These are phyloP conservation scores for Porites australiensis DNA, from an alignment of 64 coral and sea anemone genomes.

Conservation along the genomic window DNA sequence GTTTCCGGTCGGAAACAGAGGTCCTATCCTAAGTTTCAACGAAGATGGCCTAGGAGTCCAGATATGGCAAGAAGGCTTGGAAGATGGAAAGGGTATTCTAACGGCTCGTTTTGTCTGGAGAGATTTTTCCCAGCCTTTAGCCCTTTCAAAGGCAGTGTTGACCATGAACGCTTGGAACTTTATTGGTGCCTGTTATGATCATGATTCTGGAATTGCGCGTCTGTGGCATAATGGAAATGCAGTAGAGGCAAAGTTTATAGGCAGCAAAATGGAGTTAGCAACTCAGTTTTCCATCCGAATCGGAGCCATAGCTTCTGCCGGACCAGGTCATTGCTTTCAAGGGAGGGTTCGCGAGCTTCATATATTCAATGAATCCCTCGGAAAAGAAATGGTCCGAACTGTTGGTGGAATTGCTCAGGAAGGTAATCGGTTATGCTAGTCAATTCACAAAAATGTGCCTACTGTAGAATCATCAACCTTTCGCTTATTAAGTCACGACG, in stretches of 20 bases:
- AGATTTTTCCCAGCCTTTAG: background rate
- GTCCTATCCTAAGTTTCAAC: slow-evolving; percentile 74
- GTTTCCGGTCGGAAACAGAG: slow-evolving; percentile 55
- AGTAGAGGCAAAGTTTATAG: slow-evolving; percentile 54
- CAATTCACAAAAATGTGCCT: background rate
- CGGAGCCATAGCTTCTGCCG: slow-evolving; percentile 20
- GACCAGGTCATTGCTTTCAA: slow-evolving; percentile 28
- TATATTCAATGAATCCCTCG: slow-evolving; percentile 51
- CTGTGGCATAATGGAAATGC: slow-evolving; percentile 84
- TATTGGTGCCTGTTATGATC: slow-evolving; percentile 76
- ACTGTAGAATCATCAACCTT: background rate
- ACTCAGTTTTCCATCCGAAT: slow-evolving; percentile 75
- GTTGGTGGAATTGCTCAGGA: slow-evolving; percentile 46
- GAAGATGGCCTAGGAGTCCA: slow-evolving; percentile 58
- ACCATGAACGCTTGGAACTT: slow-evolving; percentile 81
- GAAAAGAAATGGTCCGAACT: slow-evolving; percentile 6
- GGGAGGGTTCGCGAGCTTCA: slow-evolving; percentile 60
- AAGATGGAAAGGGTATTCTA: slow-evolving; percentile 58
- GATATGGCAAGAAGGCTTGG: slow-evolving; percentile 71
- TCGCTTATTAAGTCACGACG: background rate
- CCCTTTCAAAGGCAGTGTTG: slow-evolving; percentile 43
- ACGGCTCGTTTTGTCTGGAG: slow-evolving; percentile 33
- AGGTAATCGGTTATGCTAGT: background rate
- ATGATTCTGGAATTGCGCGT: slow-evolving; percentile 48
- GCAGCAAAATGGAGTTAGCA: slow-evolving; percentile 61